A percentile compares a stretch with the other conserved stretches of the same genome.
Conservation (phyloP, 2,113 vertebrate genomes). For the Hoplias malabaricus region DNA sequence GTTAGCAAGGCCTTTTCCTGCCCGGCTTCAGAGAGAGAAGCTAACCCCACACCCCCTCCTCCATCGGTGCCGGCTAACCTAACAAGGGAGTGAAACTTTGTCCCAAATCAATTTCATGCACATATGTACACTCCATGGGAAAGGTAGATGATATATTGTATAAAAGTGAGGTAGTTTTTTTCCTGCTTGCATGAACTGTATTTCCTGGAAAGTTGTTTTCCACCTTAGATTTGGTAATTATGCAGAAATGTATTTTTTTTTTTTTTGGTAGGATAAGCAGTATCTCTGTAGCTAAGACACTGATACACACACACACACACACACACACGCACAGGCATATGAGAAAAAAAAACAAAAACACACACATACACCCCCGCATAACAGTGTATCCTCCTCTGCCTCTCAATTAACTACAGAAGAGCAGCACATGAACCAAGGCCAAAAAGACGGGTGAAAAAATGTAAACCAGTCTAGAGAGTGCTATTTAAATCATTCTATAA, state of each 20-base stretch:
- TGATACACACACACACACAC: background rate
- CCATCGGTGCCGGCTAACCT: conserved; percentile 40
- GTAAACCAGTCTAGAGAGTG: background rate
- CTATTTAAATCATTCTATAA: conserved; percentile 45
- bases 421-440: conserved; percentile 29
- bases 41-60: conserved; percentile 28
- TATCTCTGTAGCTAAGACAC: conserved; percentile 12
- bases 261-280: background rate
- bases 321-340: background rate
- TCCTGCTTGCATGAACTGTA: conserved; percentile 17
- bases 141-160: conserved; percentile 64
- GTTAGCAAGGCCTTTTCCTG: conserved; percentile 59
- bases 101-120: conserved; percentile 65
- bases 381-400: background rate
- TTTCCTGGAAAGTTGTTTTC: conserved; percentile 46
- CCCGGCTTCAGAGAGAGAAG: conserved; percentile 61
- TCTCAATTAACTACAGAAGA: conserved; percentile 2
- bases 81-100: conserved; percentile 69
- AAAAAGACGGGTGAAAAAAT: background rate
- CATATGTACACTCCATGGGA: conserved; percentile 56
- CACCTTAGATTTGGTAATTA: conserved; percentile 55
- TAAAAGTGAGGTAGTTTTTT: conserved; percentile 61
- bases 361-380: background rate
- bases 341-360: conserved; percentile 16
- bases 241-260: background rate